Conservation (phyloP, 92 coral and sea anemone genomes). For the Porites rus region DNA sequence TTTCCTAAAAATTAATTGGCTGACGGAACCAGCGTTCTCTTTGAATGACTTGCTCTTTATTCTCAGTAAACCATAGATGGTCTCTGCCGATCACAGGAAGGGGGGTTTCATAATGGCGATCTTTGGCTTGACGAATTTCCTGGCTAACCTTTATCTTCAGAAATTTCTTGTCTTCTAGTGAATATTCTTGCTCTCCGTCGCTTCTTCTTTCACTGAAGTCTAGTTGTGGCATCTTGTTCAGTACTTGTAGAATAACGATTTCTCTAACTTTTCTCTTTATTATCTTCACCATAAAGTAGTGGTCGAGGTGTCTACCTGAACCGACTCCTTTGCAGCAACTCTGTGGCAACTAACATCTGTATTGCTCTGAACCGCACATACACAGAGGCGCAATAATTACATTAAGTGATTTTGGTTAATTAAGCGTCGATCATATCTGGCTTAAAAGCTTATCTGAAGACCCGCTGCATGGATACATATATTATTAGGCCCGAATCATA, state of each 20-base stretch:
- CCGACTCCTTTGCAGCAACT: conserved; percentile 39
- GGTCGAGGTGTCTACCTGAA: conserved; percentile 22
- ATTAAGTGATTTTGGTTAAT: too few relatives aligned
- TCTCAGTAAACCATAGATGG: conserved; percentile 38
- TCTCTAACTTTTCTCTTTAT: conserved; percentile 51
- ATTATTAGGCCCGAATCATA: too few relatives aligned
- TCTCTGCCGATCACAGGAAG: conserved; percentile 46
- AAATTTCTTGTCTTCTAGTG: conserved; percentile 49
- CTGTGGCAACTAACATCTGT: conserved; percentile 38
- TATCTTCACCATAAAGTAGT: conserved; percentile 47
- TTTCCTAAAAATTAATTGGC: too few relatives aligned
- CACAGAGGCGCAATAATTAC: conserved; percentile 25
- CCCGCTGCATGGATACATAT: too few relatives aligned
- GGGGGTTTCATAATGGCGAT: conserved; percentile 57
- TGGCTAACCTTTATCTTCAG: conserved; percentile 37
- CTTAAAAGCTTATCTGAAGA: too few relatives aligned
- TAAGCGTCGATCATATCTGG: too few relatives aligned
- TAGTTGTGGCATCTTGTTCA: conserved; percentile 44
- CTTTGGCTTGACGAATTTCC: background rate
- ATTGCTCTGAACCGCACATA: conserved; percentile 11
- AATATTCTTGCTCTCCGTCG: conserved; percentile 20
- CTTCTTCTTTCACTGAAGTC: conserved; percentile 56
- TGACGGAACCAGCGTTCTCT: conserved; percentile 38
- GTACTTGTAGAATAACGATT: conserved; percentile 44
- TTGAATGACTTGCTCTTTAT: conserved; percentile 49